Evolutionary conservation across 2,113 vertebrate species (phyloP).

Genomic region (Amphiprion percula): DNA sequence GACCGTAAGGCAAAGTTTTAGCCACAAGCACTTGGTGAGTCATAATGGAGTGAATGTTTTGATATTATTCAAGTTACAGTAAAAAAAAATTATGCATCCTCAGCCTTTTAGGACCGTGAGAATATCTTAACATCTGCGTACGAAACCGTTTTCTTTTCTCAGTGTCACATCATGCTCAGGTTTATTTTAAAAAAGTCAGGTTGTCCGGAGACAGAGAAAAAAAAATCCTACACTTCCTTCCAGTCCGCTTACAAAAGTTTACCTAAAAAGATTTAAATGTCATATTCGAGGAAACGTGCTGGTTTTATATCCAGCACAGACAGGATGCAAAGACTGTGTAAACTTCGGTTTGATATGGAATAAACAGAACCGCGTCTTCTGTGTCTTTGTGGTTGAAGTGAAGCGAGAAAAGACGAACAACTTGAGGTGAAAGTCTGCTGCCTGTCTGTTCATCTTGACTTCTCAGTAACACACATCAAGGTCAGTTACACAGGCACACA

Average conservation of each 20-base stretch:
- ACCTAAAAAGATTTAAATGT: slow-evolving; percentile 66
- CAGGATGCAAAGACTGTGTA: slow-evolving; percentile 55
- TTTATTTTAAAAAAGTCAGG: slow-evolving; percentile 38
- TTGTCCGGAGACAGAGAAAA: slow-evolving; percentile 24
- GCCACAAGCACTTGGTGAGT: slow-evolving; percentile 85
- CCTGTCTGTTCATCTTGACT: slow-evolving; percentile 33
- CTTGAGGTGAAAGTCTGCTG: slow-evolving; percentile 33
- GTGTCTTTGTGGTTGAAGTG: slow-evolving; percentile 52
- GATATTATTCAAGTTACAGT: slow-evolving; percentile 89
- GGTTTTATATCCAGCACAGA: slow-evolving; percentile 12
- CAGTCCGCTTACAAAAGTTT: slow-evolving; percentile 6
- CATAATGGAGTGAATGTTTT: slow-evolving; percentile 85
- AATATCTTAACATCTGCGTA: slow-evolving; percentile 45
- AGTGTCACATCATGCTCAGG: background rate
- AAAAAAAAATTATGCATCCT: slow-evolving; percentile 61
- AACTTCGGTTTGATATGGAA: slow-evolving; percentile 50
- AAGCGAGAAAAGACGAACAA: slow-evolving; percentile 40
- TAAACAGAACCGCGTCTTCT: slow-evolving; percentile 27
- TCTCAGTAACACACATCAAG: slow-evolving; percentile 62
- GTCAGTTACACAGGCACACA: slow-evolving; percentile 43
- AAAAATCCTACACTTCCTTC: slow-evolving; percentile 13
- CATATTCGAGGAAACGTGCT: slow-evolving; percentile 66
- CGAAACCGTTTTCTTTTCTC: slow-evolving; percentile 48
- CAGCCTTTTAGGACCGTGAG: slow-evolving; percentile 56
- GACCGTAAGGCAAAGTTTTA: slow-evolving; percentile 79